Evolutionary conservation across 2,113 vertebrate genomes (phyloP).

Genomic region (Seriola aureovittata): DNA sequence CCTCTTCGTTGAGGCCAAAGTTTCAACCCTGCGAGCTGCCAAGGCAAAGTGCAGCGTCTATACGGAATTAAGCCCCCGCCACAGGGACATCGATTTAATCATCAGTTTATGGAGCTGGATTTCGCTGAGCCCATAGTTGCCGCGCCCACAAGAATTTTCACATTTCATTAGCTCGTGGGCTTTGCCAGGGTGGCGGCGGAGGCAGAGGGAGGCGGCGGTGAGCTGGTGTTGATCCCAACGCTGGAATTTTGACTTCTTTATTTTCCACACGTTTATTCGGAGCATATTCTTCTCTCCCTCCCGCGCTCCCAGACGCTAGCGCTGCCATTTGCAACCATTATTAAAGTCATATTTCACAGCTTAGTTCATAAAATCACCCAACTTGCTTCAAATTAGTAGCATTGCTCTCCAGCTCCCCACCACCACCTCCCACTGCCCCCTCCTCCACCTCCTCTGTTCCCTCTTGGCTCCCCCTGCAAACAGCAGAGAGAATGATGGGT

Average conservation of each 20-base stretch:
- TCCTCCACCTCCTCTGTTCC: not conserved
- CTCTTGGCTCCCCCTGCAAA: conserved; percentile 3
- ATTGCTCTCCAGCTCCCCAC: conserved; percentile 35
- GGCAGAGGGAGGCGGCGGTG: conserved; percentile 39
- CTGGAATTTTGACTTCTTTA: conserved; percentile 63
- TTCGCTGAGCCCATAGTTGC: conserved; percentile 77
- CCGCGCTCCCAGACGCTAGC: conserved; percentile 46
- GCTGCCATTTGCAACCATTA: conserved; percentile 80
- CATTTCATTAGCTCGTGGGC: conserved; percentile 79
- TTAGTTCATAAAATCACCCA: conserved; percentile 72
- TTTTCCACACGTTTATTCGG: conserved; percentile 57
- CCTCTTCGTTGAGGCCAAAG: conserved; percentile 71
- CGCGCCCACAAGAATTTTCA: conserved; percentile 86
- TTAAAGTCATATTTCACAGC: conserved; percentile 85
- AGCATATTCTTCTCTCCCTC: conserved; percentile 17
- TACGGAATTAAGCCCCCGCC: conserved; percentile 78
- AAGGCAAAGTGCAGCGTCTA: conserved; percentile 59
- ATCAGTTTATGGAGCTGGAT: conserved; percentile 79
- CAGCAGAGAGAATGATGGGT: conserved; percentile 25
- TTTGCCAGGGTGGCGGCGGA: conserved; percentile 80
- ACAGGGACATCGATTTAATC: conserved; percentile 80
- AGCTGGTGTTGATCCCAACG: conserved; percentile 47
- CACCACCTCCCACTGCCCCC: not conserved
- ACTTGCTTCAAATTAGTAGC: conserved; percentile 72
- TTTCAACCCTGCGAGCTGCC: conserved; percentile 27